phyloP scores from a whole-genome alignment of 2,888 invertebrate genomes.

The Rambutsinella grinnellia region DNA sequence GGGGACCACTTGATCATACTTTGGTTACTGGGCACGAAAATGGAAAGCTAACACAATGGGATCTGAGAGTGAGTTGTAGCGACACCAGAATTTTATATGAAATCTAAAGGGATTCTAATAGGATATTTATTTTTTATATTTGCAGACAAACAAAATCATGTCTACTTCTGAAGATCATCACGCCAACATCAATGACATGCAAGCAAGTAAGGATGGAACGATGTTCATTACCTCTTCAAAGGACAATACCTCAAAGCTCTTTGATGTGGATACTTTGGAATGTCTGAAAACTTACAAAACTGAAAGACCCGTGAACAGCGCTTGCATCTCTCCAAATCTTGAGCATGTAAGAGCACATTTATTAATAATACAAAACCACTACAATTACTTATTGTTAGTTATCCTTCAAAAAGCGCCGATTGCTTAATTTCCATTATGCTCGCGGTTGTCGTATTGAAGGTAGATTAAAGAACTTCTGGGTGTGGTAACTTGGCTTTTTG shows the following conservation, averaged over 20 bases:
- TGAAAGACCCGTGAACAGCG: conserved; percentile 97
- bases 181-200: conserved; percentile 94
- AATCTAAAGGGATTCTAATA: too few relatives aligned
- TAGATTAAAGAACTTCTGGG: too few relatives aligned
- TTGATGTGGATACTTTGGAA: conserved; percentile 89
- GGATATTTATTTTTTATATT: too few relatives aligned
- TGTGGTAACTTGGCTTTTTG: too few relatives aligned
- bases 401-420: too few relatives aligned
- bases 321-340: conserved; percentile 93
- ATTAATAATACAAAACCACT: too few relatives aligned
- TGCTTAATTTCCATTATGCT: too few relatives aligned
- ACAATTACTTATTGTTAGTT: too few relatives aligned
- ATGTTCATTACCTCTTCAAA: conserved; percentile 98
- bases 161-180: conserved; percentile 86
- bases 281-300: conserved; percentile 96
- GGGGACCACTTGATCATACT: conserved; percentile 94
- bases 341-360: conserved; percentile 81
- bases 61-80: conserved; percentile 80
- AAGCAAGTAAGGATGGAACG: conserved; percentile 90
- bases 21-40: conserved; percentile 95
- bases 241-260: conserved; percentile 95
- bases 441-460: too few relatives aligned
- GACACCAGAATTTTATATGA: too few relatives aligned
- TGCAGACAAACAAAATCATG: conserved; percentile 85
- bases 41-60: conserved; percentile 94